A percentile compares a stretch with the other conserved stretches of the same genome.
Evolutionary conservation across 2,888 invertebrate species (phyloP).

Genomic region (Meteorus cinctellus): DNA sequence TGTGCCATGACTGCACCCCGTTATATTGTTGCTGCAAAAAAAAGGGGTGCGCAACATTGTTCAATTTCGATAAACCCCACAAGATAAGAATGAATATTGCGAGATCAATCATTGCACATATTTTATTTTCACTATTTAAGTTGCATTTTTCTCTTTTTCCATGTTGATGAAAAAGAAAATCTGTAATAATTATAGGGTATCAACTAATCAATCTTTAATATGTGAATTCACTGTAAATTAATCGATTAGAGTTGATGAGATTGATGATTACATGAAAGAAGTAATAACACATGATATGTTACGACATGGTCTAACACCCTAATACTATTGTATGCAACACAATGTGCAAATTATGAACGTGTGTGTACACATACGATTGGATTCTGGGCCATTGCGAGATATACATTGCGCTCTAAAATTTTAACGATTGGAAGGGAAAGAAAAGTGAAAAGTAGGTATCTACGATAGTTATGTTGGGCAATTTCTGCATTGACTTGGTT

Average conservation of each 20-base stretch:
- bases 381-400: conserved; percentile 39
- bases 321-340: conserved; percentile 8
- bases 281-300: background rate
- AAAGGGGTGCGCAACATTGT: conserved; percentile 23
- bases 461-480: conserved; percentile 60
- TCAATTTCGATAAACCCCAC: conserved; percentile 10
- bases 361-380: background rate
- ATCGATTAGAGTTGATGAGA: background rate
- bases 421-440: conserved; percentile 58
- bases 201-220: background rate
- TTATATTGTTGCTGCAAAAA: background rate
- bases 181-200: background rate
- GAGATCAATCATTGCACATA: background rate
- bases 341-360: background rate
- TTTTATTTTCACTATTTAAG: background rate
- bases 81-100: conserved; percentile 13
- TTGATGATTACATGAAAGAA: background rate
- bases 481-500: conserved; percentile 59
- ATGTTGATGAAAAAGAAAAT: background rate
- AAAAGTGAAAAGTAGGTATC: conserved; percentile 66
- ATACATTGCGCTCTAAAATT: conserved; percentile 54
- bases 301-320: conserved; percentile 9
- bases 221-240: background rate
- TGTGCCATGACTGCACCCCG: conserved; percentile 24
- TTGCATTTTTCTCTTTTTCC: background rate